Evolutionary conservation across 1,140 invertebrate genomes (phyloP).

Genomic region (Cataglyphis hispanica): DNA sequence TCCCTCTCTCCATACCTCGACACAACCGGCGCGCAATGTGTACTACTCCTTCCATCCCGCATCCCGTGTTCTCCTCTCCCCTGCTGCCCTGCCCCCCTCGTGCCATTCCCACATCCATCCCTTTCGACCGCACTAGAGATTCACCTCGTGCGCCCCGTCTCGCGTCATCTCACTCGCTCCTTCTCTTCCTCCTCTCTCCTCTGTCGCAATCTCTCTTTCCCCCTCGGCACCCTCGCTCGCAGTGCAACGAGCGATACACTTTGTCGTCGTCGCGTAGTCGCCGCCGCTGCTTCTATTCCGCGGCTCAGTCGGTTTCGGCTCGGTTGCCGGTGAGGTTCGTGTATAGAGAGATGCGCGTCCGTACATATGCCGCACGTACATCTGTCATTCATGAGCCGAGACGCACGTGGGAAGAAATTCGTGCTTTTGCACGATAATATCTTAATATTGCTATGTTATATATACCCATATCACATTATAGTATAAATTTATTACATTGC

Average conservation of each 20-base stretch:
- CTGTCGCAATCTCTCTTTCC: constrained; percentile 39
- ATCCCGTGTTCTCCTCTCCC: constrained; percentile 12
- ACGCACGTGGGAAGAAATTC: neutral
- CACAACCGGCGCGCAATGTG: constrained; percentile 44
- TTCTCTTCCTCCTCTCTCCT: constrained; percentile 58
- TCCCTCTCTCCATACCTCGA: constrained; percentile 53
- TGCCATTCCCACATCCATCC: constrained; percentile 65
- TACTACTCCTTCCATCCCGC: constrained; percentile 35
- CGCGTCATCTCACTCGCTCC: constrained; percentile 9
- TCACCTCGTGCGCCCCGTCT: constrained; percentile 67
- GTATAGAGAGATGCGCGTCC: neutral
- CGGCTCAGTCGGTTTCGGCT: constrained; percentile 76
- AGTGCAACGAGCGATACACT: constrained; percentile 74
- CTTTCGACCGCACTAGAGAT: constrained; percentile 69
- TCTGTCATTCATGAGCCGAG: neutral
- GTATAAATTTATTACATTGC: too few relatives aligned
- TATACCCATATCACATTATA: neutral
- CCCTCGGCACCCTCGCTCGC: constrained; percentile 57
- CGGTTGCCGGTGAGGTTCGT: constrained; percentile 72
- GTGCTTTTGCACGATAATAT: neutral
- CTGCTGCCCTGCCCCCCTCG: constrained; percentile 26
- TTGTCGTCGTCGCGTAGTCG: constrained; percentile 66
- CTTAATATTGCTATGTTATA: neutral
- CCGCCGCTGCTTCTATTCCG: constrained; percentile 74
- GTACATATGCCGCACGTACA: neutral